Base-by-base conservation (phyloP, 2,888 invertebrate genomes). In the Nebria brevicollis region DNA sequence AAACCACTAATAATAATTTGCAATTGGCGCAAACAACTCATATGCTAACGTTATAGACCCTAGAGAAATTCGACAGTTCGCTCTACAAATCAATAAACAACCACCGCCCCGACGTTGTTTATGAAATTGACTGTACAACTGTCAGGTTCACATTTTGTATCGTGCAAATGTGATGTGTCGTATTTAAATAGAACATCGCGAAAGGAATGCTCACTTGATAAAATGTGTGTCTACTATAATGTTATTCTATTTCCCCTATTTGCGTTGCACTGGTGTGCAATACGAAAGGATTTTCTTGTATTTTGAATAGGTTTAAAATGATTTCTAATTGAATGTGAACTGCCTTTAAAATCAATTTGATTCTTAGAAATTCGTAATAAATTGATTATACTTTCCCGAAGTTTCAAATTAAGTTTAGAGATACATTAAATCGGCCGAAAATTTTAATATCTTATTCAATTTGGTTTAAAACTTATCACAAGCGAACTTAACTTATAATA, bases 101-200 rank as follows among this genome's bases (percentile, higher is more conserved):
- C 54, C 8, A 54, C 54, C 54, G 68, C 68, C 26, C 15, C 13
- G 11, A 68, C 43, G 25, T 26, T 25, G 15, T 34, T 70, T 70
- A 13, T 70, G 25, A 25, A 25, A 25, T 11, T 25, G 20, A 70
- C 20, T 70, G 25, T 70, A 70, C 70, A 20, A 20, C 64, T 43
- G 77, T 77, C 72, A 54, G 77, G 25, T 77, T 72, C 26, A 54
- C 66, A 70, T 77, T 77, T 72, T 77, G 72, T 72, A 77, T 77
- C 72, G 77, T 20, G 15, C 66, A 42, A 43, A 68, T 76, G 76
- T 77, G 77, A 77, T 72, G 77, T 77, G 54, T 41, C 42, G 73
- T 64, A 73, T 66, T 76, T 76, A 70, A 54, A 70, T 70, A 70
- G 70, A 70, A 70, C 34, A 20, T 70, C 11, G 4, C 5, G 70